Base-by-base conservation (phyloP, 92 coral and sea anemone species). In the Siderastrea radians region DNA sequence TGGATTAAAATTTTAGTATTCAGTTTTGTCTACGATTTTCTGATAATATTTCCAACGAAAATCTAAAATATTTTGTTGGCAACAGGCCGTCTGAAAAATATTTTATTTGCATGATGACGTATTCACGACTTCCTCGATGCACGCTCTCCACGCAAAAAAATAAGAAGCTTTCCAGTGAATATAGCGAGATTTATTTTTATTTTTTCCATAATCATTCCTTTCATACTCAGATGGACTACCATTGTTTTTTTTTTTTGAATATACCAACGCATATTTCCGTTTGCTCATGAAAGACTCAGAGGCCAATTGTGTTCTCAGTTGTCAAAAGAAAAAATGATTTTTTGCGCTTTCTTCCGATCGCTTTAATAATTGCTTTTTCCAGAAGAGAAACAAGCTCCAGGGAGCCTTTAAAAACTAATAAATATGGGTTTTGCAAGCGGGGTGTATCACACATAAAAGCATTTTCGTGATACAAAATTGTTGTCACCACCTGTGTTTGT, bases 341-440 rank as follows among this genome's bases (percentile, higher is more conserved):
- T 82, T 17, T 57, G 63, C 62, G 5, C 11, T 45, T 49, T 70
- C 68, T 70, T 46, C 57, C 78, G 77, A 46, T 54, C 51, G 54
- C 48, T 46, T 45, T 70, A 82, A 82, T 81, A 69, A 70, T 49
- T 69, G 78, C 17, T 57, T 58, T 67, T 82, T 82, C 77, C 46
- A 47, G 86, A 82, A 47, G 9, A 38, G 58, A 69, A 82, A 70
- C 68, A 82, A 57, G 0, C 86, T 74, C 44, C 53, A 82, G 86
- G 86, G 52, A 70, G 86, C 71, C 78, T 82, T 71, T 82, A 19
- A 68, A 46, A 26, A 48, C 78, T 70, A 58, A 48, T 17, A 62
- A 43, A 69, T 70, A 38, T 12, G 26, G 58, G 17, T 69, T 68
- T 82, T 57, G 44, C 78, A 81, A n/a, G 76, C 65, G 12, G 68